Evolutionary conservation across 2,888 invertebrate genomes (phyloP), one percentile per base, ranked within the genome.

Genomic region (Actias luna): DNA sequence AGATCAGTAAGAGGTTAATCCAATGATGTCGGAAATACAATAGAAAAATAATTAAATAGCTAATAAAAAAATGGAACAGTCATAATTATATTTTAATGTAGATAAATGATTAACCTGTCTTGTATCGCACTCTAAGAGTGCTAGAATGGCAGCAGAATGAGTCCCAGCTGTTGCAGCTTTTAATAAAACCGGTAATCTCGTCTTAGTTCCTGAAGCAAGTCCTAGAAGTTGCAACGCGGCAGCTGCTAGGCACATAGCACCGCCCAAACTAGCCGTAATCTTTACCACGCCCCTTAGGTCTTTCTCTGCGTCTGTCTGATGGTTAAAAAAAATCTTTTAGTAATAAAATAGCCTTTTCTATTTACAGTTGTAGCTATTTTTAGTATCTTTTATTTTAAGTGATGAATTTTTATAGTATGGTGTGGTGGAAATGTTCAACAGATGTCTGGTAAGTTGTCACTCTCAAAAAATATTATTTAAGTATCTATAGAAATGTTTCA

Each of bases 91-190:
- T n/a, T n/a, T n/a, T n/a, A 36, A 16, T 4, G 2, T 42, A 31
- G n/a, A 16, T 25, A 35, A 57, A 8, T 5, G 29, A 58, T 67
- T 64, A 58, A 89, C 90, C 83, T 90, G 89, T 77, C 83, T 77
- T 0, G 83, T 88, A 68, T 89, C 87, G 70, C 90, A 91, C 59
- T 90, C 88, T 18, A 90, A 69, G 1, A 92, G 71, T 0, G 85
- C 76, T 27, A 92, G 69, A 71, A 89, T 79, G 0, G 92, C 90
- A 16, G 87, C 87, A 2, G 88, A 87, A 64, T 92, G 88, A 0
- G 87, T 84, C 1, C 87, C 89, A 0, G 91, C 90, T 0, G 90
- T 89, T 0, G 85, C 83, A 8, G 85, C 88, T 63, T 86, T 86
- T 46, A 92, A 76, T 22, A 92, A 68, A 0, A 86, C 80, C 0